These are phyloP conservation scores for Seira musarum DNA, from an alignment of 2,888 invertebrate species.

Conservation along the genomic window DNA sequence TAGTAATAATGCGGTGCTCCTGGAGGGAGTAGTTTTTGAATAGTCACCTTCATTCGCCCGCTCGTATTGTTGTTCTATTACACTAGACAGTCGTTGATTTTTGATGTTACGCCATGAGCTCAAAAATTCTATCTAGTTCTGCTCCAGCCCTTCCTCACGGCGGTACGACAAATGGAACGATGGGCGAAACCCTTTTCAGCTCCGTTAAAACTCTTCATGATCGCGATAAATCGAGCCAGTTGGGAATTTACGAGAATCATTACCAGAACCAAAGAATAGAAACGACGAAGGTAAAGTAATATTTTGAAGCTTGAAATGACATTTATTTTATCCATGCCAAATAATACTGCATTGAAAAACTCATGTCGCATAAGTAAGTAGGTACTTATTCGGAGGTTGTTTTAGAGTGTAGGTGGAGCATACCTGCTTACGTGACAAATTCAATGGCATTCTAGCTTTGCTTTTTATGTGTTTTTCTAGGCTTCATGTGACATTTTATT, in stretches of 20 bases:
- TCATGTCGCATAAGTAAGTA: too few relatives aligned
- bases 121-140: slow-evolving; percentile 59
- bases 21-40: too few relatives aligned
- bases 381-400: neutral
- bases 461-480: too few relatives aligned
- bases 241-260: slow-evolving; percentile 63
- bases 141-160: slow-evolving; percentile 50
- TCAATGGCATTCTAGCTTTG: too few relatives aligned
- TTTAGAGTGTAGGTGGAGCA: neutral
- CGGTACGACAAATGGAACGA: slow-evolving; percentile 57
- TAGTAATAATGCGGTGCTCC: too few relatives aligned
- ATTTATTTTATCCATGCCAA: neutral
- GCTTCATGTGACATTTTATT: too few relatives aligned
- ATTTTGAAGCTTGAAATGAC: neutral
- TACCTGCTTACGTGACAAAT: neutral
- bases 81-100: neutral
- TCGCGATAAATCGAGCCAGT: slow-evolving; percentile 51
- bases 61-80: too few relatives aligned
- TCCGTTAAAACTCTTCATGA: slow-evolving; percentile 61
- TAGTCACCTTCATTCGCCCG: too few relatives aligned
- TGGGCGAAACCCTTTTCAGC: slow-evolving; percentile 56
- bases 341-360: neutral
- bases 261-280: slow-evolving; percentile 54
- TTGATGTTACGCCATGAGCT: slow-evolving; percentile 53
- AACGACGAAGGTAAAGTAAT: slow-evolving; percentile 46